Evolutionary conservation across 2,113 vertebrate species (phyloP).

Genomic region (Neolamprologus cancellatus): DNA sequence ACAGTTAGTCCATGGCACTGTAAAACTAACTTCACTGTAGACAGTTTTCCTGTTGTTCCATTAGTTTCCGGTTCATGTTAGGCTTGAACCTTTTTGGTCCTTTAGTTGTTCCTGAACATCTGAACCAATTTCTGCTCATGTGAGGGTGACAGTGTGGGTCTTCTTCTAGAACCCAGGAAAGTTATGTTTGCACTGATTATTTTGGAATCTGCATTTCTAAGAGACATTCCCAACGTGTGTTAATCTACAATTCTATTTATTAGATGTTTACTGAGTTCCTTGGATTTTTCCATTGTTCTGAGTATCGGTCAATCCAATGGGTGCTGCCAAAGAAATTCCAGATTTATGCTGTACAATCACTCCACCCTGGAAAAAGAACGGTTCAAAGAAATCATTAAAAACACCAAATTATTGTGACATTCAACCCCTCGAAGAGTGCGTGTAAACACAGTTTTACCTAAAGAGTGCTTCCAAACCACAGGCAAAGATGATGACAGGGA

Average conservation of each 20-base stretch:
- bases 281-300: not conserved
- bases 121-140: not conserved
- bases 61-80: not conserved
- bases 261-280: not conserved
- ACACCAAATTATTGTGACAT: not conserved
- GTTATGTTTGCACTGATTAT: not conserved
- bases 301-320: not conserved
- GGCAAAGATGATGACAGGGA: slow-evolving; percentile 20
- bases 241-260: not conserved
- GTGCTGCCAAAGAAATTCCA: not conserved
- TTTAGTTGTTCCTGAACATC: not conserved
- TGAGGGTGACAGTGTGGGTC: not conserved
- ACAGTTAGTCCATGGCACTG: not conserved
- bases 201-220: not conserved
- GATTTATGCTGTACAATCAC: not conserved
- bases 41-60: not conserved
- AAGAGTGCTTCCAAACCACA: not conserved
- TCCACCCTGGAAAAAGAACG: not conserved
- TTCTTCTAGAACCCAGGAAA: not conserved
- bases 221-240: not conserved
- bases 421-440: not conserved
- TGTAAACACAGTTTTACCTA: not conserved
- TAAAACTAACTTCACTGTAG: not conserved
- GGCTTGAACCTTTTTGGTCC: not conserved
- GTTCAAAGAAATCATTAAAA: not conserved